Base-by-base conservation (phyloP, 2,888 invertebrate species). In the Epirrhoe alternata region DNA sequence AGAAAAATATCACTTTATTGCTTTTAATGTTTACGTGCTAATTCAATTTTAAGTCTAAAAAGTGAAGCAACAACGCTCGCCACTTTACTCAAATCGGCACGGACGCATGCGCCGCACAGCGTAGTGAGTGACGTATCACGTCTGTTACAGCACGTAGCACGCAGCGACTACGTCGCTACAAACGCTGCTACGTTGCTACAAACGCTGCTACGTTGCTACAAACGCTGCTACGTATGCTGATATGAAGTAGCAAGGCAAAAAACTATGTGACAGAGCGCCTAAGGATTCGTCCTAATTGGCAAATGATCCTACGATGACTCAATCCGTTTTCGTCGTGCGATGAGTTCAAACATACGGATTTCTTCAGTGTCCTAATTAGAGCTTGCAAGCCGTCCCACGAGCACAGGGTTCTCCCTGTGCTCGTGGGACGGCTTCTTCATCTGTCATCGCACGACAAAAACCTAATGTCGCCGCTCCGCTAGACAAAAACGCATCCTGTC, bases 1-100 rank as follows among this genome's bases (percentile, higher is more conserved):
- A 51, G 51, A 64, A 87, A 87, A 87, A 87, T 87, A 87, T 82
- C 84, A 84, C 83, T 86, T 87, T 87, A 87, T 86, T 87, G 80
- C 80, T 83, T 82, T 73, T 76, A 78, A 65, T 75, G 6, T 65
- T 80, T 78, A 77, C 71, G 73, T 74, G 72, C 74, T 76, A 77
- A 70, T 73, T 64, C 62, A 66, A 62, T 66, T 57, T 65, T 50
- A 58, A 47, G 49, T 72, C 51, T 71, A 68, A 71, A n/a, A 68
- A 72, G 60, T 65, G 67, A 51, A 66, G 55, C 69, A 69, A 68
- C 68, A 69, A 64, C 56, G 51, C 56, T 45, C 59, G 56, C 58
- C 49, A 64, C 56, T 52, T 47, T 52, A 16, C 38, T 14, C 51
- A n/a, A 10, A n/a, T 14, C 47, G 31, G 12, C 55, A 24, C 50